A percentile compares a stretch with the other conserved stretches of the same genome.
phyloP scores from a whole-genome alignment of 2,797 vertebrate species.

The Hafferia zeledoni region DNA sequence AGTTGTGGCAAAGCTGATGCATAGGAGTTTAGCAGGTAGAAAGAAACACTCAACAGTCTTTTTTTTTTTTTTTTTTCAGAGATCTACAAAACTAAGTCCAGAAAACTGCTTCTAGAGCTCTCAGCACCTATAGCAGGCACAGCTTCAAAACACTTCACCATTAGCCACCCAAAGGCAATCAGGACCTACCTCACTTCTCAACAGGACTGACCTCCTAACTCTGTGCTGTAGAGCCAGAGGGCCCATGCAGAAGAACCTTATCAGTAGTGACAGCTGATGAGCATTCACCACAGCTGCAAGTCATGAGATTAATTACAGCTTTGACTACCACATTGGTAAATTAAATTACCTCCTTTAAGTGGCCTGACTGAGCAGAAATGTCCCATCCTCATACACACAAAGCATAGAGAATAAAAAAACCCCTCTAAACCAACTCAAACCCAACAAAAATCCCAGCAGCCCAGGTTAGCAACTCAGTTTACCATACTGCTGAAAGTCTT shows the following conservation, averaged over 20 bases:
- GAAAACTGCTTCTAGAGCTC: not conserved
- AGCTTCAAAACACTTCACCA: not conserved
- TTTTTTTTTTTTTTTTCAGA: not conserved
- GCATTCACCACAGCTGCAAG: not conserved
- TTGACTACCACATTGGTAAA: not conserved
- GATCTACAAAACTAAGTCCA: not conserved
- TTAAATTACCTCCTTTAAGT: not conserved
- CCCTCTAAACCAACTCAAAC: not conserved
- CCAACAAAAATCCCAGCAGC: accelerated
- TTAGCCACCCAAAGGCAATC: accelerated
- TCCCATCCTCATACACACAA: not conserved
- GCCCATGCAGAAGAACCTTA: not conserved
- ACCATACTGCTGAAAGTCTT: not conserved
- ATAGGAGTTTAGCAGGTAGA: accelerated
- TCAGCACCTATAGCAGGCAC: not conserved
- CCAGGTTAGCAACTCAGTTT: not conserved
- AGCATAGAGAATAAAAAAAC: not conserved
- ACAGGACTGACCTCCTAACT: accelerated
- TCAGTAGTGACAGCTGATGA: not conserved
- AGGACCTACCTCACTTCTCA: not conserved
- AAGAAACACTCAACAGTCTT: not conserved
- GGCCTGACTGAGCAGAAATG: not conserved
- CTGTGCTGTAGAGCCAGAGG: accelerated
- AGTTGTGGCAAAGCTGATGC: not conserved
- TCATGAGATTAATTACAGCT: not conserved